Evolutionary conservation across 1,140 invertebrate genomes (phyloP), one percentile per base, ranked within the genome.

Genomic region (Bicyclus anynana): DNA sequence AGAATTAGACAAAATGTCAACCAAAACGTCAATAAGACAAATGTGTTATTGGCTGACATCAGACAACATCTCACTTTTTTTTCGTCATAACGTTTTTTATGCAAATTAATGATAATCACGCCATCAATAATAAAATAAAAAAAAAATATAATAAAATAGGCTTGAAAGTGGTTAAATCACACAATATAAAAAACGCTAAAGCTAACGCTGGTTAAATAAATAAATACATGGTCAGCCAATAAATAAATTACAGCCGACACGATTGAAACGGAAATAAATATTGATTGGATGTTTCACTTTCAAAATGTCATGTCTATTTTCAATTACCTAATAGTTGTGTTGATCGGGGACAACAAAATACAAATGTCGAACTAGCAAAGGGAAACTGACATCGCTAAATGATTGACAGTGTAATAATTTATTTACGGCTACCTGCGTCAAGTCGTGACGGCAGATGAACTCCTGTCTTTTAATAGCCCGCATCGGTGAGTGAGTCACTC

Each of bases 391-490:
- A 21, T 60, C 35, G 40, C 47, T 14, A 21, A 60, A 47, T 61
- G 57, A 66, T 69, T 66, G 67, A 69, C 63, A 60, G 51, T 33
- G 48, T 35, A 66, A 65, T 35, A 57, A 56, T 68, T 65, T 69
- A 61, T 69, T 66, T 62, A 46, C 57, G 66, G 42, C 57, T 38
- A 61, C 61, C 62, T 65, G 59, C 67, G 67, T 69, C 69, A 69
- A 64, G 37, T 49, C 51, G 65, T 71, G 72, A 72, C 69, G 74
- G 77, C 74, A 69, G 23, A 71, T 82, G 60, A 64, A 64, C 61
- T 58, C 54, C 64, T 64, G 51, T 71, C 72, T 81, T 72, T 67
- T 73, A 83, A 81, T 83, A 85, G 67, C 67, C 51, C 65, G 59
- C 48, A 59, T 56, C 27, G 52, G 52, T 42, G 42, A 44, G 42